phyloP scores from a whole-genome alignment of 2,113 vertebrate species.

The Austrofundulus limnaeus region DNA sequence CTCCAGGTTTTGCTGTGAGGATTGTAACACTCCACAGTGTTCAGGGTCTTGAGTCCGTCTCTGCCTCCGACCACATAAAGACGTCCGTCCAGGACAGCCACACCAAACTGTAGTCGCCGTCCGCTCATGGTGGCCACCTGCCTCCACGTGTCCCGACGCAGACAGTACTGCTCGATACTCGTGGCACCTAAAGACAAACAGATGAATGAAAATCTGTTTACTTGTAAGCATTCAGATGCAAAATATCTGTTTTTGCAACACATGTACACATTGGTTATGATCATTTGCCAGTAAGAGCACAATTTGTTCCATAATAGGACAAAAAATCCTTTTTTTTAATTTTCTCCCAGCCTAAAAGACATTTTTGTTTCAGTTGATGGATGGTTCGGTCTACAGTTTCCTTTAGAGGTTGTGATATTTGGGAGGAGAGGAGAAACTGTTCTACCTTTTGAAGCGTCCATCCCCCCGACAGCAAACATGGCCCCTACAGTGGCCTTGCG shows the following conservation, averaged over 20 bases:
- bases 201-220: neutral
- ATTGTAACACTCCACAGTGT: conserved; percentile 97
- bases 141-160: conserved; percentile 91
- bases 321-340: no score
- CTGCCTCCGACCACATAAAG: conserved; percentile 95
- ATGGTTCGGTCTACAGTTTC: no score
- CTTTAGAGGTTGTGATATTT: no score
- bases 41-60: conserved; percentile 96
- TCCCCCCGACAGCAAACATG: conserved; percentile 95
- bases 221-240: neutral
- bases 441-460: conserved; percentile 93
- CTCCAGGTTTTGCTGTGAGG: conserved; percentile 95
- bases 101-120: conserved; percentile 93
- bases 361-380: no score
- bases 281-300: no score
- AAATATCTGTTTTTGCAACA: no score
- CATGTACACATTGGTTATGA: no score
- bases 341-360: no score
- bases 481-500: conserved; percentile 95
- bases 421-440: neutral
- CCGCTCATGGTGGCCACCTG: conserved; percentile 97
- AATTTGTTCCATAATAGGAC: no score
- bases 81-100: conserved; percentile 91
- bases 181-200: conserved; percentile 84
- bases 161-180: conserved; percentile 97